Conservation (phyloP, 2,888 invertebrate species). For the Sinopyrophorus schimmeli region DNA sequence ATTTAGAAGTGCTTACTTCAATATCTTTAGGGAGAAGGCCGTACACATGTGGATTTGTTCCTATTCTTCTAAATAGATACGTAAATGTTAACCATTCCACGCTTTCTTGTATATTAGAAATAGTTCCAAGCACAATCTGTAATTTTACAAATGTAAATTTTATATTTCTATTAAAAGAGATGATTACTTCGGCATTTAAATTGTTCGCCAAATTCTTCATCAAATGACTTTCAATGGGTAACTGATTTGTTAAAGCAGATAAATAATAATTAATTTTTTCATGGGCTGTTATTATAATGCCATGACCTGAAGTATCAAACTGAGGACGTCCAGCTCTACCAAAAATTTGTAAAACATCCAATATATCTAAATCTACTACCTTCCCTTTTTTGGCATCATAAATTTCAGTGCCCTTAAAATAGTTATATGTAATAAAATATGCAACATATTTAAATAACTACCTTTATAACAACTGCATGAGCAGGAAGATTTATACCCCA, state of each 20-base stretch:
- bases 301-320: constrained; percentile 92
- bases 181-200: constrained; percentile 91
- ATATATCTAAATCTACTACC: constrained; percentile 92
- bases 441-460: constrained; percentile 44
- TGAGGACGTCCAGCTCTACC: constrained; percentile 98
- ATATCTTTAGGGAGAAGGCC: constrained; percentile 56
- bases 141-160: constrained; percentile 1
- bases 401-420: constrained; percentile 86
- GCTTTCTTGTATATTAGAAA: constrained; percentile 93
- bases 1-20: constrained; percentile 10
- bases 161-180: constrained; percentile 5
- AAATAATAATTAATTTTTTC: constrained; percentile 93
- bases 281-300: constrained; percentile 92
- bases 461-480: constrained; percentile 94
- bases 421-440: constrained; percentile 10
- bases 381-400: constrained; percentile 95
- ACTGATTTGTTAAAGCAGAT: constrained; percentile 91
- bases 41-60: constrained; percentile 83
- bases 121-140: constrained; percentile 90
- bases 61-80: constrained; percentile 92
- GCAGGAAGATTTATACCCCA: constrained; percentile 99
- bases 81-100: constrained; percentile 98
- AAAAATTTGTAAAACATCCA: constrained; percentile 98
- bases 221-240: constrained; percentile 98
- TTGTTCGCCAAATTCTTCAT: constrained; percentile 90